Evolutionary conservation across 2,797 vertebrate species (phyloP).

Genomic region (Leuciscus waleckii): DNA sequence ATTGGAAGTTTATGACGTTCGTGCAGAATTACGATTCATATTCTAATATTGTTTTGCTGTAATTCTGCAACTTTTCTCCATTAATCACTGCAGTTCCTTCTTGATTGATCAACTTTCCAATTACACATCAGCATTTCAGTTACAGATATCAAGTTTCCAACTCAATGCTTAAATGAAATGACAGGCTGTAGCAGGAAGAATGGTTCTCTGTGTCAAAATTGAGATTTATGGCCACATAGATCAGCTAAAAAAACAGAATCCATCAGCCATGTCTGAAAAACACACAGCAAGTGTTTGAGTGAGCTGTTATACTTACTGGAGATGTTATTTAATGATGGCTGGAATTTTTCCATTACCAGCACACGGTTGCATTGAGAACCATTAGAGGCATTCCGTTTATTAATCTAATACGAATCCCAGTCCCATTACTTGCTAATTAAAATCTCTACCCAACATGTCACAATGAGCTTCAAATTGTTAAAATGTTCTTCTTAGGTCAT

Average conservation of each 20-base stretch:
- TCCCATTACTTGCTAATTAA: background rate
- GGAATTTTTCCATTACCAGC: background rate
- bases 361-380: background rate
- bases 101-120: background rate
- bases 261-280: background rate
- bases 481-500: background rate
- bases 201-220: slow-evolving; percentile 2
- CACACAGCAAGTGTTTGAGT: slow-evolving; percentile 7
- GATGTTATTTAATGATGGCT: slow-evolving; percentile 11
- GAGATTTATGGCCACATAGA: slow-evolving; percentile 3
- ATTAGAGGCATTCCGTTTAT: background rate
- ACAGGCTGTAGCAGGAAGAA: background rate
- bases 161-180: slow-evolving; percentile 1
- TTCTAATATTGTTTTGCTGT: background rate
- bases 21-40: background rate
- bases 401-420: background rate
- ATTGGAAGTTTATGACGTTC: background rate
- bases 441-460: background rate
- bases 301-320: background rate
- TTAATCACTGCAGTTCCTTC: background rate
- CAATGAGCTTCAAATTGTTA: background rate
- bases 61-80: background rate
- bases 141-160: slow-evolving; percentile 2
- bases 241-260: slow-evolving; percentile 2
- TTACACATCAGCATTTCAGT: background rate